Percentiles rank a stretch among this genome's conserved stretches.
Conservation (phyloP, 2,113 vertebrate genomes). For the Albula goreensis region DNA sequence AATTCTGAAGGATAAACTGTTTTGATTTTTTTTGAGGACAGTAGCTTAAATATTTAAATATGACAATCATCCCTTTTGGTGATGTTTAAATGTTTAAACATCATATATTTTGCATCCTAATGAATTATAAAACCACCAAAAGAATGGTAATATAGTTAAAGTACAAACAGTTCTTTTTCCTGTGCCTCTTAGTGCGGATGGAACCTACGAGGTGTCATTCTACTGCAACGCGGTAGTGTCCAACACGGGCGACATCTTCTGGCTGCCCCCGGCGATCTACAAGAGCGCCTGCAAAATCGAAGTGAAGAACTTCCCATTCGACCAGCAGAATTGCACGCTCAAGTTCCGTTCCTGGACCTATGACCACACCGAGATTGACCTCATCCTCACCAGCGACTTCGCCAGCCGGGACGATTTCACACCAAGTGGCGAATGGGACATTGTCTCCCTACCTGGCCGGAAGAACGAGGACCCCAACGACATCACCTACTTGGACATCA, state of each 20-base stretch:
- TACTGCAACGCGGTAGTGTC: constrained; percentile 76
- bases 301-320: constrained; percentile 77
- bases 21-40: no score
- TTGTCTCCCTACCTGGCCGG: constrained; percentile 74
- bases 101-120: no score
- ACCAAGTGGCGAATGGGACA: constrained; percentile 78
- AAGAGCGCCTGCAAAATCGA: constrained; percentile 78
- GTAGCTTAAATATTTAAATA: no score
- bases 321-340: constrained; percentile 79
- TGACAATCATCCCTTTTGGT: no score
- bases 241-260: constrained; percentile 73
- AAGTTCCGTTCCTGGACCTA: constrained; percentile 82
- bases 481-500: constrained; percentile 73
- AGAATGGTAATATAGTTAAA: neutral
- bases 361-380: constrained; percentile 74
- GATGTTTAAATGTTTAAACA: no score
- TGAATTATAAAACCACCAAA: no score
- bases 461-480: constrained; percentile 75
- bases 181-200: constrained; percentile 64
- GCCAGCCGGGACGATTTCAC: constrained; percentile 78
- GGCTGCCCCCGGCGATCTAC: constrained; percentile 81
- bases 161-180: neutral
- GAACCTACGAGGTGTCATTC: constrained; percentile 78
- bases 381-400: constrained; percentile 72
- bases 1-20: no score